Evolutionary conservation across 2,113 vertebrate species (phyloP).

Genomic region (Mohoua ochrocephala): DNA sequence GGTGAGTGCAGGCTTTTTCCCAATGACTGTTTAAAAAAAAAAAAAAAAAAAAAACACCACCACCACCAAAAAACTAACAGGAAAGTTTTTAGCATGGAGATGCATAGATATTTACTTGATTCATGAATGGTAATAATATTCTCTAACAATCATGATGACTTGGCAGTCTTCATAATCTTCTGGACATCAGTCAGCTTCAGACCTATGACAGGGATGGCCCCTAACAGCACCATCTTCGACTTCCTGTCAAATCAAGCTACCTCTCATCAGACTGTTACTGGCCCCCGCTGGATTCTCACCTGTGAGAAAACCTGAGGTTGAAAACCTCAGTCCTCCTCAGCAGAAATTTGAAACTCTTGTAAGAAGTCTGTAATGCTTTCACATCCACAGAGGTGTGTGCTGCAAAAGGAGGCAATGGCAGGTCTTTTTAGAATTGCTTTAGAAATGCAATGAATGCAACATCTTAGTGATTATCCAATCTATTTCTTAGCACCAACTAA

Average conservation of each 20-base stretch:
- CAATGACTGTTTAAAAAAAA: neutral
- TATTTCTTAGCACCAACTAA: neutral
- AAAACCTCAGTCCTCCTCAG: neutral
- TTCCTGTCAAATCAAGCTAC: neutral
- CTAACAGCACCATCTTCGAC: neutral
- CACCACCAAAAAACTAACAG: neutral
- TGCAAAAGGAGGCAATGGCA: neutral
- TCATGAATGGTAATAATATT: neutral
- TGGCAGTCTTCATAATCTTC: neutral
- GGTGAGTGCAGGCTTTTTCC: neutral
- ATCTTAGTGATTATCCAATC: neutral
- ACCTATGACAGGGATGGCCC: neutral
- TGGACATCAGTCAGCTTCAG: neutral
- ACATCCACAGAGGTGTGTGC: neutral
- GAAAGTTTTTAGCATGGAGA: neutral
- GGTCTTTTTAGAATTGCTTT: neutral
- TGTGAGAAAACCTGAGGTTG: too few relatives aligned
- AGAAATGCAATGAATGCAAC: neutral
- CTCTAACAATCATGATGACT: neutral
- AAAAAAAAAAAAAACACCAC: neutral
- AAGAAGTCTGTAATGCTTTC: neutral
- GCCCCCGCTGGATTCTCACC: neutral
- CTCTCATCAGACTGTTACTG: rapidly evolving
- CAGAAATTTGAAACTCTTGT: neutral
- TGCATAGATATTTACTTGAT: neutral